phyloP scores from a whole-genome alignment of 1,140 invertebrate genomes.

The Papilio dardanus region DNA sequence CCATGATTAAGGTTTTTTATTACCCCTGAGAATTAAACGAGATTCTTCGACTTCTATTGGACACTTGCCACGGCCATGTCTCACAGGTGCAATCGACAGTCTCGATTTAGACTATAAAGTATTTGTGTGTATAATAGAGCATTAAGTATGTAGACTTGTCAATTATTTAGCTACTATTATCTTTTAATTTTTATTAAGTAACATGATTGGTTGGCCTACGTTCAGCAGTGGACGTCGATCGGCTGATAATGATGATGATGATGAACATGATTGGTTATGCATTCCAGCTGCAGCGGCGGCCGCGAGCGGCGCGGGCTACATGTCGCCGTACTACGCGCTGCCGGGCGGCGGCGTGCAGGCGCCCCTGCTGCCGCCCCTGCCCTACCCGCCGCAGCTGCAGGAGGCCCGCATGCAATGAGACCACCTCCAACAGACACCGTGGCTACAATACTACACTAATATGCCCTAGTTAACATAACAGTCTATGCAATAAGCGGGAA shows the following conservation, averaged over 20 bases:
- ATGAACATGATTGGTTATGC: too few relatives aligned
- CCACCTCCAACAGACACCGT: slow-evolving; percentile 4
- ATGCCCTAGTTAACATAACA: background rate
- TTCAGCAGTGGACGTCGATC: too few relatives aligned
- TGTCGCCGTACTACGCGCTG: slow-evolving; percentile 87
- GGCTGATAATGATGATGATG: too few relatives aligned
- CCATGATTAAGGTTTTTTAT: background rate
- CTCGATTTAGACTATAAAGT: slow-evolving; percentile 19
- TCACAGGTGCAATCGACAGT: background rate
- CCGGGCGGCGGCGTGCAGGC: slow-evolving; percentile 85
- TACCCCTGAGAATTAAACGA: background rate
- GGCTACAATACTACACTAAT: slow-evolving; percentile 17
- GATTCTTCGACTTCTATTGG: background rate
- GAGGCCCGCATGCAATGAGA: slow-evolving; percentile 77
- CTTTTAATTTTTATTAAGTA: too few relatives aligned
- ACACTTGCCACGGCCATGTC: slow-evolving; percentile 1
- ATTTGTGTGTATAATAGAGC: background rate
- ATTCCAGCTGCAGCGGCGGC: slow-evolving; percentile 77
- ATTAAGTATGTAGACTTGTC: background rate
- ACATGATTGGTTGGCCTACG: background rate
- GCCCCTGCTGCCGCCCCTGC: slow-evolving; percentile 82
- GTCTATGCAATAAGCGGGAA: background rate
- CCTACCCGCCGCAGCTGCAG: slow-evolving; percentile 78
- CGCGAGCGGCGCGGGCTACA: slow-evolving; percentile 85
- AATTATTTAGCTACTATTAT: background rate